Percentiles rank a stretch among this genome's conserved stretches.
Conservation (phyloP, 2,113 vertebrate genomes). For the Scartelaos histophorus region DNA sequence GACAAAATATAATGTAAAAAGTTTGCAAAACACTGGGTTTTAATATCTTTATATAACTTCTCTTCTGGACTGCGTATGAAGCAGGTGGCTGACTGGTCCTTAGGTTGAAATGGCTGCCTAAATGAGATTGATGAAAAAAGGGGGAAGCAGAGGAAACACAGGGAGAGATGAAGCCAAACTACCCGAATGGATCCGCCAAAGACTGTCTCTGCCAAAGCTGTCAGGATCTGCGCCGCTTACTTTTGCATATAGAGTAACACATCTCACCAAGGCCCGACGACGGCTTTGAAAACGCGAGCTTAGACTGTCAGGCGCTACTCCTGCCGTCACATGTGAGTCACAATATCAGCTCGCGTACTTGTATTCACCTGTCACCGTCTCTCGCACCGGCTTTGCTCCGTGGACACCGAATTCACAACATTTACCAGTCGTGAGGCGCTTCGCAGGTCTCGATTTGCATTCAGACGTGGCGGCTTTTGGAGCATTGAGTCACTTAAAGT, state of each 20-base stretch:
- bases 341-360: constrained; percentile 9
- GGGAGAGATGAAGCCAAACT: constrained; percentile 41
- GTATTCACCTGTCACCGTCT: constrained; percentile 39
- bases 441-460: background rate
- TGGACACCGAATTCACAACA: constrained; percentile 5
- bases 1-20: background rate
- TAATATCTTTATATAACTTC: background rate
- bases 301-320: constrained; percentile 34
- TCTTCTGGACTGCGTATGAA: background rate
- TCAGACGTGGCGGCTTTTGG: constrained; percentile 40
- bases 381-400: constrained; percentile 25
- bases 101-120: constrained; percentile 47
- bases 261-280: constrained; percentile 11
- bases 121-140: constrained; percentile 55
- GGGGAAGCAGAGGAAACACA: constrained; percentile 28
- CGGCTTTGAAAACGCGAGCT: constrained; percentile 3
- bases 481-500: constrained; percentile 33
- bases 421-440: background rate
- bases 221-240: constrained; percentile 35
- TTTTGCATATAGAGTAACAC: constrained; percentile 49
- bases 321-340: constrained; percentile 37
- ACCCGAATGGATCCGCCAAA: constrained; percentile 50
- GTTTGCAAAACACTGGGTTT: background rate
- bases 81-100: constrained; percentile 41
- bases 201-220: constrained; percentile 57